phyloP scores from a whole-genome alignment of 92 coral and sea anemone species.

The Bergia puertoricense region DNA sequence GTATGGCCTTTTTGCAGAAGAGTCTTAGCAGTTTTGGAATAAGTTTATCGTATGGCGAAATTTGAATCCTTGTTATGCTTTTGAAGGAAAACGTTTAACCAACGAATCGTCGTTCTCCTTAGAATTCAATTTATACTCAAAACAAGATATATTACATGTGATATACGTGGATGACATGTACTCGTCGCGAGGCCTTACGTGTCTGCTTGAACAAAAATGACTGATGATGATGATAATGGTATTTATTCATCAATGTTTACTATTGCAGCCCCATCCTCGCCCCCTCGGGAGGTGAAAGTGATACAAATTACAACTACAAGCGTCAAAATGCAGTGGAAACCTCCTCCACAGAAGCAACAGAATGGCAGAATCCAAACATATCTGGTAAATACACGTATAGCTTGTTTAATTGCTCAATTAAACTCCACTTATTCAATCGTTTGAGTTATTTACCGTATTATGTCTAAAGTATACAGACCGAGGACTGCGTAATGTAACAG shows the following conservation, averaged over 20 bases:
- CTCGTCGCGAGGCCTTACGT: neutral
- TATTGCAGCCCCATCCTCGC: conserved; percentile 77
- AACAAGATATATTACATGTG: no score
- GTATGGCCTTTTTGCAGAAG: no score
- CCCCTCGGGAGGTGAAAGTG: conserved; percentile 82
- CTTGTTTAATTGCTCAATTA: neutral
- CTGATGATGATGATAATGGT: neutral
- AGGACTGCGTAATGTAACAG: neutral
- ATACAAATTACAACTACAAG: conserved; percentile 71
- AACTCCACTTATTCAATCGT: neutral
- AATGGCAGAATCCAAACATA: conserved; percentile 80
- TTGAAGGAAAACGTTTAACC: no score
- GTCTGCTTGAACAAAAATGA: neutral
- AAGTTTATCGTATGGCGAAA: no score
- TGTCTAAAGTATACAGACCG: neutral
- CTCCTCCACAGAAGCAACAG: conserved; percentile 94
- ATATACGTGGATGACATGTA: neutral
- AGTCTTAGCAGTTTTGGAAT: no score
- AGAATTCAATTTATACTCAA: neutral
- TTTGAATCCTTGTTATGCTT: no score
- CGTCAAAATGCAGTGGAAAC: conserved; percentile 87
- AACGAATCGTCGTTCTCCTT: no score
- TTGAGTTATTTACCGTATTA: no score
- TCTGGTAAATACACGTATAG: conserved; percentile 57
- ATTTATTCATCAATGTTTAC: neutral